These are phyloP conservation scores for Gastrophysa polygoni DNA, from an alignment of 2,888 invertebrate genomes.

Conservation along the genomic window DNA sequence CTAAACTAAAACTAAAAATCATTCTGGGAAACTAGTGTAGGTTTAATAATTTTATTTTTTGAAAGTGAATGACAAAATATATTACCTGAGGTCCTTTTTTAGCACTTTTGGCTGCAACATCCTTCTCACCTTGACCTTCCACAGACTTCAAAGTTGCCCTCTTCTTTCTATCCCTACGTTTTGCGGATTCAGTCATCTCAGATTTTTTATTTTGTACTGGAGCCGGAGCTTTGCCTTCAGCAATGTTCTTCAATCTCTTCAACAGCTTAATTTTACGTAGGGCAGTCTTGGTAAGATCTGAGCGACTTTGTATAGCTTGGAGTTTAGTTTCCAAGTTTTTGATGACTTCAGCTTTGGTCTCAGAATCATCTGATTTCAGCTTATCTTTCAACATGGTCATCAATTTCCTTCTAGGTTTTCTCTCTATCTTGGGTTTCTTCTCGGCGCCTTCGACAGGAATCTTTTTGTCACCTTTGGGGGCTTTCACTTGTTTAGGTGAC, in stretches of 20 bases:
- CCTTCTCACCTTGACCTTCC: not conserved
- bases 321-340: slow-evolving; percentile 17
- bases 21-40: no score
- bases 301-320: slow-evolving; percentile 17
- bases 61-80: no score
- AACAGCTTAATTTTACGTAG: slow-evolving; percentile 19
- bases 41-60: no score
- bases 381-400: slow-evolving; percentile 9
- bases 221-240: slow-evolving; percentile 5
- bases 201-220: not conserved
- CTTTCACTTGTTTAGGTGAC: slow-evolving; percentile 3
- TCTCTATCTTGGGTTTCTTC: not conserved
- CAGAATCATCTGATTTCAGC: not conserved
- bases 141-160: not conserved
- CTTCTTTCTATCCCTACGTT: slow-evolving; percentile 5
- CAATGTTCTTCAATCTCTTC: slow-evolving; percentile 19
- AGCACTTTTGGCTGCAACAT: not conserved
- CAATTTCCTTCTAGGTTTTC: slow-evolving; percentile 4
- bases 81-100: not conserved
- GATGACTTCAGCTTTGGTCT: slow-evolving; percentile 5
- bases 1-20: no score
- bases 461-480: not conserved
- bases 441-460: not conserved
- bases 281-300: slow-evolving; percentile 18
- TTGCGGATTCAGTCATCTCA: not conserved